Percentiles rank a stretch among this genome's conserved stretches.
These are phyloP conservation scores for Lagodon rhomboides DNA, from an alignment of 2,797 vertebrate species.

Conservation along the genomic window DNA sequence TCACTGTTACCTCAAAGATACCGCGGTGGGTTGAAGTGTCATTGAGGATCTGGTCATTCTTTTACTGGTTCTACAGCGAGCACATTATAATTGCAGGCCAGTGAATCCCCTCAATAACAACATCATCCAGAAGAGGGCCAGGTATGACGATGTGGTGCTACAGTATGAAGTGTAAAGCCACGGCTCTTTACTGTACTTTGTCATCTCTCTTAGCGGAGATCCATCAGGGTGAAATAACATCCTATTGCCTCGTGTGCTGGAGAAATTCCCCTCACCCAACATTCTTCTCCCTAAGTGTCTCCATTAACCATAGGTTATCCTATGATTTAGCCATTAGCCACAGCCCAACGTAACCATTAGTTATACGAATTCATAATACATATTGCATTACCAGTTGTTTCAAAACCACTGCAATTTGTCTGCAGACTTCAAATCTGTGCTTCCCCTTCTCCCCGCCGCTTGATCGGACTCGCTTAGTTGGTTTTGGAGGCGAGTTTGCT, in stretches of 20 bases:
- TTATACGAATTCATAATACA: constrained; percentile 66
- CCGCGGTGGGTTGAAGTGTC: neutral
- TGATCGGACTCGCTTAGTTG: constrained; percentile 51
- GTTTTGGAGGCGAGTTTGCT: constrained; percentile 32
- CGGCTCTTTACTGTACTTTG: constrained; percentile 27
- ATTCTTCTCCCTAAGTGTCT: constrained; percentile 62
- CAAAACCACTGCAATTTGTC: constrained; percentile 74
- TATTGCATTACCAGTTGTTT: constrained; percentile 65
- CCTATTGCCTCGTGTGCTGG: constrained; percentile 40
- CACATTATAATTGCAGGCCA: neutral
- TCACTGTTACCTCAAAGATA: constrained; percentile 6
- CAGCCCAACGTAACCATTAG: constrained; percentile 68
- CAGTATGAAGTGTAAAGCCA: constrained; percentile 31
- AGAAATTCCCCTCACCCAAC: constrained; percentile 61
- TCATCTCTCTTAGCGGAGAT: constrained; percentile 46
- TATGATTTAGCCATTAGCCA: constrained; percentile 70
- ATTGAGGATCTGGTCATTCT: constrained; percentile 12
- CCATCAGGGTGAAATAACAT: constrained; percentile 61
- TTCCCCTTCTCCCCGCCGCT: constrained; percentile 27
- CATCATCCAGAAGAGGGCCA: constrained; percentile 32
- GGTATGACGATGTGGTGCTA: constrained; percentile 45
- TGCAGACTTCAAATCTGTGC: constrained; percentile 52
- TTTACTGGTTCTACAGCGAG: constrained; percentile 6
- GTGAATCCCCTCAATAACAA: constrained; percentile 34
- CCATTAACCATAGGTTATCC: constrained; percentile 69